Evolutionary conservation across 2,113 vertebrate genomes (phyloP).

Genomic region (Rhizomys pruinosus): DNA sequence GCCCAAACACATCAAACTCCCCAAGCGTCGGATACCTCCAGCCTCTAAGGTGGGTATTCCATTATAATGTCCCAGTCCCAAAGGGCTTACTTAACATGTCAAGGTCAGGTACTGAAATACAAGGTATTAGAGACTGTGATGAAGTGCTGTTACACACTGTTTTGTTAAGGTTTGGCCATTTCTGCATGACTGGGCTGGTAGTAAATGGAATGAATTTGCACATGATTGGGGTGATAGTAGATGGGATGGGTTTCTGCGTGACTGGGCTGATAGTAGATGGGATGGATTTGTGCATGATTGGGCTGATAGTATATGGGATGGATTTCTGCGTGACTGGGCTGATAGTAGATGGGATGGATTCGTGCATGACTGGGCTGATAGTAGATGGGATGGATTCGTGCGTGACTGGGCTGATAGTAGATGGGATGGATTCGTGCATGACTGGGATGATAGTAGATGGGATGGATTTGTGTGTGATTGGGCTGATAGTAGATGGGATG

Average conservation of each 20-base stretch:
- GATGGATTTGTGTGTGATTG: no score
- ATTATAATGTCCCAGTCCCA: not conserved
- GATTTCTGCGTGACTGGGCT: constrained; percentile 51
- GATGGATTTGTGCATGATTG: no score
- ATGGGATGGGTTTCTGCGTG: constrained; percentile 55
- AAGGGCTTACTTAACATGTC: not conserved
- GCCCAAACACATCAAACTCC: constrained; percentile 92
- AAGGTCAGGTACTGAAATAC: not conserved
- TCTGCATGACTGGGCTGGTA: constrained; percentile 22
- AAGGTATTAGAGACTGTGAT: not conserved
- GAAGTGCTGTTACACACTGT: constrained; percentile 19
- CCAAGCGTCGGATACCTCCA: constrained; percentile 91
- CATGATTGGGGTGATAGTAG: no score
- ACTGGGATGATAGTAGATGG: no score
- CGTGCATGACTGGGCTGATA: no score
- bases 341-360: not conserved
- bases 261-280: constrained; percentile 5
- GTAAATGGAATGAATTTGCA: not conserved
- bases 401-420: constrained; percentile 6
- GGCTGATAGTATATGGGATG: no score
- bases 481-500: no score
- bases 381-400: no score
- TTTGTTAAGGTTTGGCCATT: constrained; percentile 54
- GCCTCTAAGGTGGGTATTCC: constrained; percentile 91
- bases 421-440: not conserved